Evolutionary conservation across 2,888 invertebrate species (phyloP), one percentile per base, ranked within the genome.

Genomic region (Myopa testacea): DNA sequence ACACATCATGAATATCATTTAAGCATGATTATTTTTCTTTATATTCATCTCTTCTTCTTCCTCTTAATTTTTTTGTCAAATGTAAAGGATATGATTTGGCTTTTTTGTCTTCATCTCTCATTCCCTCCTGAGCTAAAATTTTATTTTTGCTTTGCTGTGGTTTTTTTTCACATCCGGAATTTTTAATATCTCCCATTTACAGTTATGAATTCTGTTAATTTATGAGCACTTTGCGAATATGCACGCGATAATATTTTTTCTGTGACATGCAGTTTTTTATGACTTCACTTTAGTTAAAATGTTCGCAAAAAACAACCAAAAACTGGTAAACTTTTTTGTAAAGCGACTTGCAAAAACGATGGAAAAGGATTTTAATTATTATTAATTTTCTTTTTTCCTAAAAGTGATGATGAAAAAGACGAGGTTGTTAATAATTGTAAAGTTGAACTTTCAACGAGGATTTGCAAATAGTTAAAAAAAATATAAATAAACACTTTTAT

Each of bases 1-100:
- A 80, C 79, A 78, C 77, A 80, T 80, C 78, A 80, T 80, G 80
- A 80, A 80, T 80, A 79, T 80, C 78, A 80, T 80, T 80, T 80
- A 78, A 80, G 79, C 79, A 76, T 79, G 80, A 78, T 80, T 80
- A 80, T 80, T 77, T 74, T 76, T 75, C 60, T 76, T 76, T 52
- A 14, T 67, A 69, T 26, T 10, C 52, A 34, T 70, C 26, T 12
- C 19, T 26, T 19, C 26, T 62, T 62, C n/a, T 26, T 60, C 60
- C 26, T 67, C 16, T 37, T 67, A 34, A 3, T 69, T 69, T 69
- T 69, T 69, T 50, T 16, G 19, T 69, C 69, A 50, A 16, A 69
- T 37, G 37, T 65, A 65, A 65, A 65, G 65, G 34, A 65, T 38
- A 65, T 26, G 65, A 38, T 37, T 37, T 65, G 8, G 65, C 6